A percentile compares a stretch with the other conserved stretches of the same genome.
phyloP scores from a whole-genome alignment of 2,888 invertebrate genomes.

The Epirrhoe tristata region DNA sequence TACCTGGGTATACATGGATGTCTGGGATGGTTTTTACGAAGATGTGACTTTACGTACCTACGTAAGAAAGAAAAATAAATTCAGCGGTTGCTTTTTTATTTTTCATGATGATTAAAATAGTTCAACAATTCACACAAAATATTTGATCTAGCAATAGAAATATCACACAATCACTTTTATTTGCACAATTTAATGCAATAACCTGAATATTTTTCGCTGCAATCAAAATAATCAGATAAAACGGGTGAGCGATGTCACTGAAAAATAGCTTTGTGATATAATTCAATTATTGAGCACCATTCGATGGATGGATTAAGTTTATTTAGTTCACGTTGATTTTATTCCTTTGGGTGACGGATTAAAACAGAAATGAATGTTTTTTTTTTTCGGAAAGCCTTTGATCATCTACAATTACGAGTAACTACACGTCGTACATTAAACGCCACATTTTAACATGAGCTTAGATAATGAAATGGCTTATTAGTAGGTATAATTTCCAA shows the following conservation, averaged over 20 bases:
- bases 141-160: conserved; percentile 16
- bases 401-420: no score
- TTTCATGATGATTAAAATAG: no score
- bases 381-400: no score
- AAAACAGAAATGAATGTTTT: not conserved
- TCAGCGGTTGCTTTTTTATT: no score
- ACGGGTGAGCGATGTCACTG: conserved; percentile 56
- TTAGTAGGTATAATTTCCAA: no score
- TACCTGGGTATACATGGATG: no score
- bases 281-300: conserved; percentile 73
- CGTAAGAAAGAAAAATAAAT: no score
- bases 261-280: conserved; percentile 70
- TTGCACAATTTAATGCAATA: conserved; percentile 39
- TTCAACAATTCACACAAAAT: not conserved
- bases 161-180: conserved; percentile 28
- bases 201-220: conserved; percentile 48
- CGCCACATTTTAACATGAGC: no score
- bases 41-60: no score
- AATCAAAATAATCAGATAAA: conserved; percentile 70
- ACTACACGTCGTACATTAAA: no score
- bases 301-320: conserved; percentile 59
- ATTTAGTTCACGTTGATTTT: conserved; percentile 48
- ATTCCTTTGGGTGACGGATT: conserved; percentile 7
- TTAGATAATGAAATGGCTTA: no score
- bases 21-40: no score